These are phyloP conservation scores for Varecia variegata DNA, from an alignment of 2,797 vertebrate genomes.

Conservation along the genomic window DNA sequence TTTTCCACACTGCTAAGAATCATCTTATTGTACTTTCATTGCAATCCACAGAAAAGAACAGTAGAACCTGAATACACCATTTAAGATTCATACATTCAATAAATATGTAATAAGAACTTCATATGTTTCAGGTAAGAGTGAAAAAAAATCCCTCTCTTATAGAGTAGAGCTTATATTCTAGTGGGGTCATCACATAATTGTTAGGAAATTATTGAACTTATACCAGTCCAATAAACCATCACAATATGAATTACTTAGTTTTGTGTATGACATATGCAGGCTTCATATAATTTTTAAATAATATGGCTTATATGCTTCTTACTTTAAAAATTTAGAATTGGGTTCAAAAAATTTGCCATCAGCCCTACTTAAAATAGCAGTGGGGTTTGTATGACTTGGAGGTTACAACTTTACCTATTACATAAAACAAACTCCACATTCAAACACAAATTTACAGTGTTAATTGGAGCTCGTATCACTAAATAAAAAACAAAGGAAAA, in stretches of 20 bases:
- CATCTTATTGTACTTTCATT: not conserved
- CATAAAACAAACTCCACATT: conserved; percentile 29
- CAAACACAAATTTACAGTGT: not conserved
- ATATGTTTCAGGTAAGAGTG: not conserved
- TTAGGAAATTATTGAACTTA: conserved; percentile 30
- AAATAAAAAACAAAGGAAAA: conserved; percentile 40
- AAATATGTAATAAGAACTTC: conserved; percentile 29
- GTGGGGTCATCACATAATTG: not conserved
- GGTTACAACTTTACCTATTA: conserved; percentile 6
- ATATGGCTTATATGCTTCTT: not conserved
- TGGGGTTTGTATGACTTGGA: not conserved
- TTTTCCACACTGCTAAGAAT: conserved; percentile 13
- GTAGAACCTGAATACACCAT: not conserved
- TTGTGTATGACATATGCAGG: not conserved
- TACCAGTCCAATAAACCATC: not conserved
- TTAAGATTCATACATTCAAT: conserved; percentile 15
- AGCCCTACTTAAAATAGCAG: conserved; percentile 44
- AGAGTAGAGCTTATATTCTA: not conserved
- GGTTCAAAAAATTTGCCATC: not conserved
- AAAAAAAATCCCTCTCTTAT: not conserved
- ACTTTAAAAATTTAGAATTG: conserved; percentile 35
- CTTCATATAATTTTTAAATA: conserved; percentile 55
- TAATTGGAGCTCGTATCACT: conserved; percentile 19
- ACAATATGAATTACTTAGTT: not conserved
- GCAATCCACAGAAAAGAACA: not conserved